Evolutionary conservation across 1,140 invertebrate species (phyloP).

Genomic region (Papilio polytes): DNA sequence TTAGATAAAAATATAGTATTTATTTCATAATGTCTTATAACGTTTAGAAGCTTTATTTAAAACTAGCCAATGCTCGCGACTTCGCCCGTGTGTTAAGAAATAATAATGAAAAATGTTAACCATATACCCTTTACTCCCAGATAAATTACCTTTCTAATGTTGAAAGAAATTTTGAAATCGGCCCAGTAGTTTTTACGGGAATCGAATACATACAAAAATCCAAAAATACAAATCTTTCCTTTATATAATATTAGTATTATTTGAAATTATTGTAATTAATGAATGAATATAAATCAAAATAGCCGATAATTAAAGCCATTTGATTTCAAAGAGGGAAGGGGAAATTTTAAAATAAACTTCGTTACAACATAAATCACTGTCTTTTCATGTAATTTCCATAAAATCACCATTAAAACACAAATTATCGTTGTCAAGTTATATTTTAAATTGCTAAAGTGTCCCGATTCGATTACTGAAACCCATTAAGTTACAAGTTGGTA

Average conservation of each 20-base stretch:
- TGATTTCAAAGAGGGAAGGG: slow-evolving; percentile 43
- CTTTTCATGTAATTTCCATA: slow-evolving; percentile 54
- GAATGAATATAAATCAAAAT: slow-evolving; percentile 4
- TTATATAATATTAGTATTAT: too few relatives aligned
- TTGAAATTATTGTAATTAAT: slow-evolving; percentile 6
- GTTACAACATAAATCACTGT: slow-evolving; percentile 51
- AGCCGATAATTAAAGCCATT: slow-evolving; percentile 33
- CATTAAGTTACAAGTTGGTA: slow-evolving; percentile 53
- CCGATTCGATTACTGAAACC: slow-evolving; percentile 59
- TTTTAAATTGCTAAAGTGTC: slow-evolving; percentile 51
- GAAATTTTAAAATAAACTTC: slow-evolving; percentile 45
- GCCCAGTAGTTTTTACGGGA: too few relatives aligned
- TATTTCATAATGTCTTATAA: too few relatives aligned
- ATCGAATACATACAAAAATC: too few relatives aligned
- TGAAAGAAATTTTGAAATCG: too few relatives aligned
- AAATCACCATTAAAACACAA: slow-evolving; percentile 55
- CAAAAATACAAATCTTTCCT: too few relatives aligned
- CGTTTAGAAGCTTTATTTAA: neutral
- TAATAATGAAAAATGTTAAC: too few relatives aligned
- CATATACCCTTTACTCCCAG: too few relatives aligned
- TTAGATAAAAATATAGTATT: too few relatives aligned
- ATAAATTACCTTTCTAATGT: too few relatives aligned
- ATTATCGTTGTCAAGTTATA: slow-evolving; percentile 52
- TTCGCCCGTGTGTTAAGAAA: too few relatives aligned
- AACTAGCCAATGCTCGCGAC: too few relatives aligned